phyloP scores from a whole-genome alignment of 2,113 vertebrate genomes.

The Actenoides lindsayi region DNA sequence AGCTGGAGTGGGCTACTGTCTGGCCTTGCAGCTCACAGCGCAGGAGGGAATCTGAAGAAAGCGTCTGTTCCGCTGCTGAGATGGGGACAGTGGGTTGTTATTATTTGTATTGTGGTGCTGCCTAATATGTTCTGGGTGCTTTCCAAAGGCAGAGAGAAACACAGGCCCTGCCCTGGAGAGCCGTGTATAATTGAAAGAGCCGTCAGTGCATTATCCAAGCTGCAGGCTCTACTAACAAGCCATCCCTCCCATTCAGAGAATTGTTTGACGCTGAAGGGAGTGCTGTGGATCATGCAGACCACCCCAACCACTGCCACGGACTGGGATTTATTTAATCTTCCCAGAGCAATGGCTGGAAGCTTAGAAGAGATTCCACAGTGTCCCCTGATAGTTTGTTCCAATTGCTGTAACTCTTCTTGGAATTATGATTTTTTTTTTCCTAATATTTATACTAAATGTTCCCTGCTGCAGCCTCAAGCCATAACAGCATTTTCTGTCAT shows the following conservation, averaged over 20 bases:
- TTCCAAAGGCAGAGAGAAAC: constrained; percentile 42
- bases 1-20: constrained; percentile 65
- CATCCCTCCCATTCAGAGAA: constrained; percentile 47
- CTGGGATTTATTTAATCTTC: constrained; percentile 50
- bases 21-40: constrained; percentile 22
- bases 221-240: neutral
- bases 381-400: constrained; percentile 57
- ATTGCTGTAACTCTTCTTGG: constrained; percentile 58
- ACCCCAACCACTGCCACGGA: constrained; percentile 11
- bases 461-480: constrained; percentile 57
- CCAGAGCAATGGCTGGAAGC: constrained; percentile 2
- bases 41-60: constrained; percentile 50
- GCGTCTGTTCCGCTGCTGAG: neutral
- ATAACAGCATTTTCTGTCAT: constrained; percentile 61
- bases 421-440: constrained; percentile 42
- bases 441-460: constrained; percentile 64
- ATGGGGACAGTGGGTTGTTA: constrained; percentile 59
- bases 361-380: constrained; percentile 44
- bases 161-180: constrained; percentile 14
- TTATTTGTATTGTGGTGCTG: constrained; percentile 60
- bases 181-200: constrained; percentile 24
- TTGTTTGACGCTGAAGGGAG: constrained; percentile 32
- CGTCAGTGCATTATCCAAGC: constrained; percentile 27
- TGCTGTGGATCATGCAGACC: constrained; percentile 32
- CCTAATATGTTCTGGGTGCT: constrained; percentile 32